Evolutionary conservation across 2,888 invertebrate species (phyloP).

Genomic region (Leptopilina drosophilae): DNA sequence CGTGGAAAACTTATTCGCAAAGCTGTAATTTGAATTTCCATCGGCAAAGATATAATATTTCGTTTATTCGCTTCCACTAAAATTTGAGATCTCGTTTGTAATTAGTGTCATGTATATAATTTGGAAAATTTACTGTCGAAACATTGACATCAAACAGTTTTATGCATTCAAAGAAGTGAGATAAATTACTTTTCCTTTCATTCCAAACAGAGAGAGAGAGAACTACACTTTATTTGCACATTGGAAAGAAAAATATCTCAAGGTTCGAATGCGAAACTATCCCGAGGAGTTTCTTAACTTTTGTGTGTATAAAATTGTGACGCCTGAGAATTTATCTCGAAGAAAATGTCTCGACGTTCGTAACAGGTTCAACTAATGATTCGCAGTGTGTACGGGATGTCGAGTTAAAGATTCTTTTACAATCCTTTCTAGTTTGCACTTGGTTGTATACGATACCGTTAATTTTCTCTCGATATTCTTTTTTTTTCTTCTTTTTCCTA

Average conservation of each 20-base stretch:
- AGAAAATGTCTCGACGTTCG: slow-evolving; percentile 18
- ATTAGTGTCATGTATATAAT: no score
- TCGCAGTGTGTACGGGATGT: slow-evolving; percentile 29
- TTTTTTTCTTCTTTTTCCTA: not conserved
- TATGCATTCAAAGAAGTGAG: not conserved
- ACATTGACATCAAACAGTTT: not conserved
- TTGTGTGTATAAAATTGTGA: not conserved
- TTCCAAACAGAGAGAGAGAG: not conserved
- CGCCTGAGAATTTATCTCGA: slow-evolving; percentile 36
- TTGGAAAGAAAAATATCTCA: slow-evolving; percentile 27
- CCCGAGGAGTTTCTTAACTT: slow-evolving; percentile 26
- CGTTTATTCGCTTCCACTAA: not conserved
- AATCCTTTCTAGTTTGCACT: slow-evolving; percentile 32
- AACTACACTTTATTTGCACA: slow-evolving; percentile 17
- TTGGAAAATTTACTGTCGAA: not conserved
- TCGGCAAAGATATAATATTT: not conserved
- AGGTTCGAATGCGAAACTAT: slow-evolving; percentile 23
- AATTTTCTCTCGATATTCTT: slow-evolving; percentile 9
- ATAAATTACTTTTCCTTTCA: slow-evolving; percentile 31
- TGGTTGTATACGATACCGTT: slow-evolving; percentile 19
- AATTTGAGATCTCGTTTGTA: not conserved
- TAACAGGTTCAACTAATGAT: slow-evolving; percentile 24
- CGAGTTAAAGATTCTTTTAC: slow-evolving; percentile 33
- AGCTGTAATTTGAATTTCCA: not conserved
- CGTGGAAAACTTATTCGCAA: no score